Evolutionary conservation across 2,888 invertebrate genomes (phyloP), one percentile per base, ranked within the genome.

Genomic region (Agrilus mali): DNA sequence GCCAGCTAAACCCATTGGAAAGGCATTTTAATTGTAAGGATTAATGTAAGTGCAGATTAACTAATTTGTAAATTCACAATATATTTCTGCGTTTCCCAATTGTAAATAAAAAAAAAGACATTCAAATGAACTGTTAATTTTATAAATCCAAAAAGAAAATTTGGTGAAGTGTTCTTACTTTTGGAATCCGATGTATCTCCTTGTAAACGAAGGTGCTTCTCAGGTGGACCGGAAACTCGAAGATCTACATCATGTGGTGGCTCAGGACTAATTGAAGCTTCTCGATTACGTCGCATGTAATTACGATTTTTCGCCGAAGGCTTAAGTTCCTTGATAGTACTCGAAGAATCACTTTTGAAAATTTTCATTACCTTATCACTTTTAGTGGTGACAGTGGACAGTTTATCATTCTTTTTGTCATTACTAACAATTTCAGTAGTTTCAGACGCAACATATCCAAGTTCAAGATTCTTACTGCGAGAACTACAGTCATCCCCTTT

Each of bases 251-350:
- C 69, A 22, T 50, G 49, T 42, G 7, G 44, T 10, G 51, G 62
- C 53, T 74, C 74, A 27, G 75, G 78, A 62, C 75, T 80, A 55
- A 71, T 70, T 20, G 74, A 76, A 52, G 69, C 71, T 49, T 75
- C 74, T 50, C 74, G 69, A 62, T 80, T 80, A 44, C 81, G 71
- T 44, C 80, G 69, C 60, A 80, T 72, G 68, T 82, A 82, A 61
- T 76, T 75, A 43, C 79, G 71, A 56, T 74, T 74, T 65, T 74
- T 75, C 59, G 70, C 67, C 53, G 71, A 71, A 50, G 69, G 70
- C 57, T 73, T 74, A 34, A 75, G 65, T 55, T 74, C 76, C 60
- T 76, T 77, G 17, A 52, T 48, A 48, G 65, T 61, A 43, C 65
- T 60, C 38, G 46, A 47, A 13, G 36, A 48, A 33, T 54, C 54